Conservation (phyloP, 2,113 vertebrate genomes). For the Prochilodus magdalenae region DNA sequence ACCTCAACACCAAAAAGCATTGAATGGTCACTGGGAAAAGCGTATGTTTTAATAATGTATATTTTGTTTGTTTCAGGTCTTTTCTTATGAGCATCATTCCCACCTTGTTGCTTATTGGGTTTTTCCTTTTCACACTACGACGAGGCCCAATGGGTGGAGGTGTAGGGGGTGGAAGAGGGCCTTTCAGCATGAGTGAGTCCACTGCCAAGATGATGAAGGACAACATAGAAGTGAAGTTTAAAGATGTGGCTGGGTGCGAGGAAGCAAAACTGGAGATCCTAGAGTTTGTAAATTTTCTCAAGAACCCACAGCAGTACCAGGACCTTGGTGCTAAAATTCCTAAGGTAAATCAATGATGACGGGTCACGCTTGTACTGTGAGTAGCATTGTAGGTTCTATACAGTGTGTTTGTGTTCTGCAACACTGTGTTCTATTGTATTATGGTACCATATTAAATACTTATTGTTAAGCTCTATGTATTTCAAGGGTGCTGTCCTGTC, state of each 20-base stretch:
- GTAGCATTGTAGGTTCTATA: too few species aligned
- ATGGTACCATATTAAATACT: neutral
- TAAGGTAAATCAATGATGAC: conserved; percentile 60
- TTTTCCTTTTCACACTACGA: conserved; percentile 68
- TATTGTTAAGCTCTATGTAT: conserved; percentile 17
- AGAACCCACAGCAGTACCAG: conserved; percentile 76
- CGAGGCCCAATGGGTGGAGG: conserved; percentile 65
- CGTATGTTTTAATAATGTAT: neutral
- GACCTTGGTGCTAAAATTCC: conserved; percentile 78
- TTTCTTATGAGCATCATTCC: conserved; percentile 70
- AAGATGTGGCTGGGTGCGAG: conserved; percentile 75
- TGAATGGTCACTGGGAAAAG: neutral
- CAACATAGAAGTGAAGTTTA: conserved; percentile 65
- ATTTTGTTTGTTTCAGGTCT: conserved; percentile 59
- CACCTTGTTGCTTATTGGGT: conserved; percentile 68
- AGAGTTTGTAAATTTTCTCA: conserved; percentile 78
- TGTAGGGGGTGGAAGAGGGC: conserved; percentile 57
- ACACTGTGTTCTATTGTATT: neutral
- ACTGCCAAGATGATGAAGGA: conserved; percentile 73
- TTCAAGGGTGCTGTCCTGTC: conserved; percentile 74
- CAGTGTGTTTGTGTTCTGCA: too few species aligned
- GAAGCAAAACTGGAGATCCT: conserved; percentile 77
- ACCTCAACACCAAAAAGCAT: neutral
- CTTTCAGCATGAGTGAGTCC: conserved; percentile 73
- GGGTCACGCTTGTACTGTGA: neutral